Evolutionary conservation across 2,113 vertebrate genomes (phyloP), one percentile per base, ranked within the genome.

Genomic region (Ifrita kowaldi): DNA sequence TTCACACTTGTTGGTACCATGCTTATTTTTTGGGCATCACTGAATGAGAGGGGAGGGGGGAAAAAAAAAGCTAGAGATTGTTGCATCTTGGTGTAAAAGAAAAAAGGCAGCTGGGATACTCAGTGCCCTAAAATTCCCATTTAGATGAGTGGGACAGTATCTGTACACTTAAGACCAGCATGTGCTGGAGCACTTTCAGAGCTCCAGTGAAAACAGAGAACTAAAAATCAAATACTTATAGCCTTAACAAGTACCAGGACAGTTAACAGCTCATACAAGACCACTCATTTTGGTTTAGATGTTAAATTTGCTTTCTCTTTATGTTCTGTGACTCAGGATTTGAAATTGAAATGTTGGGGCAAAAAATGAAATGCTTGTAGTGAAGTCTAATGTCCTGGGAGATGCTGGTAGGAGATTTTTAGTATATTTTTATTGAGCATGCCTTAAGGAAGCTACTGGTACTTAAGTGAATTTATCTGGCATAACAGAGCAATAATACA

Each of bases 11-110:
- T 73, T 77, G 21, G 50, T 88, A 39, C 47, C 6, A 16, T 50
- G 26, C 46, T 93, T 88, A 28, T 2, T 37, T 95, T 90, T 65
- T 47, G 41, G 46, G 21, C 53, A 67, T 73, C 15, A 7, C 28
- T 53, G 60, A 85, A 65, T 12, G 32, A n/a, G 27, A 16, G 13
- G 26, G 7, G 3, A 16, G 3, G 3, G 0, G 4, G 10, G n/a
- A 41, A n/a, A n/a, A n/a, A n/a, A n/a, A n/a, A 30, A 32, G 20
- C 37, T n/a, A 67, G 28, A 82, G 5, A 7, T 27, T 23, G 4
- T 69, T 65, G 26, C 10, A 41, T 76, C 19, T 65, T 56, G 4
- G 3, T 49, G 17, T 57, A 53, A 84, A 85, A 71, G 18, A 24
- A 63, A 71, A 67, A 84, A 71, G 6, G 12, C 20, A 60, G 19